Base-by-base conservation (phyloP, 1,140 invertebrate genomes). In the Nasonia vitripennis region DNA sequence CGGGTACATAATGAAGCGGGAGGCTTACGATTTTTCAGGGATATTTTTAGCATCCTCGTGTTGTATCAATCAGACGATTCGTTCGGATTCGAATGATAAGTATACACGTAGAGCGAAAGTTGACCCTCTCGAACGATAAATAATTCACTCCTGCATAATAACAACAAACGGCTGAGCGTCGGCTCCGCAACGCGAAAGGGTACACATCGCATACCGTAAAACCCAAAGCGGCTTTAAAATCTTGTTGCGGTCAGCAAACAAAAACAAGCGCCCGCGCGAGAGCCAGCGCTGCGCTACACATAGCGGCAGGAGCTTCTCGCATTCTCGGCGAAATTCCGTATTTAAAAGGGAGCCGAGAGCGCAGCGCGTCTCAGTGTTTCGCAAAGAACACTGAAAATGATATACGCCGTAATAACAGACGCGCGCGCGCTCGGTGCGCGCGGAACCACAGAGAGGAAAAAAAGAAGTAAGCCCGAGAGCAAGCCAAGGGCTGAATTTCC, bases 321-420 rank as follows among this genome's bases (percentile, higher is more conserved):
- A 62, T 62, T 62, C 55, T 62, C 55, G 17, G 55, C 20, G 6
- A 62, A 62, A 62, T 62, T 62, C 34, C 73, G 20, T n/a, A 37
- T 75, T 75, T 75, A 75, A 34, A 75, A 75, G 31, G 68, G 68
- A 62, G 55, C 6, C 4, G 17, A 62, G 17, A 62, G 17, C 2
- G 68, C 6, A 10, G 11, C 68, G 68, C 27, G 68, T 41, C 20
- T 77, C 74, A 78, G 89, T 87, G 87, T 86, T 90, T 88, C 87
- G 89, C 89, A 91, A 91, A 90, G 89, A 92, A 91, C 89, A 89
- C 88, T 89, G 87, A 85, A 90, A 91, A 92, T 92, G 91, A 92
- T 92, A 92, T 91, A 92, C 90, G 90, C 84, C 89, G 90, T 92
- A 92, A 92, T 92, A 92, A 92, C 90, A 91, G 90, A 88, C 86